Percentiles rank a stretch among this genome's conserved stretches.
These are phyloP conservation scores for Channa argus DNA, from an alignment of 2,113 vertebrate species.

Conservation along the genomic window DNA sequence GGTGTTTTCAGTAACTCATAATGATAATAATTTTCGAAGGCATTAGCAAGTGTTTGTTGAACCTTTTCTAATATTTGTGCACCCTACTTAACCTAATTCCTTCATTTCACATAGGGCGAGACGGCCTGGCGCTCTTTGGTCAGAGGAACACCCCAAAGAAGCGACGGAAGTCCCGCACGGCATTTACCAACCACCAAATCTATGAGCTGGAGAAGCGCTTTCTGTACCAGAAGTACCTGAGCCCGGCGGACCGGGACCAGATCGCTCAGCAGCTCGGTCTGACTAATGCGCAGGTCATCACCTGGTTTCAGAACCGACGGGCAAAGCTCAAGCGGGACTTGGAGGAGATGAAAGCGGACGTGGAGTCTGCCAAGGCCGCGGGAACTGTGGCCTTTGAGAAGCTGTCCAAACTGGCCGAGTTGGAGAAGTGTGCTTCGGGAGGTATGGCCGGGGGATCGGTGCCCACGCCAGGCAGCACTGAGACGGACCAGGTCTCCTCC, in stretches of 20 bases:
- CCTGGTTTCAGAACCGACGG: slow-evolving; percentile 94
- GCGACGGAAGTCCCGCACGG: slow-evolving; percentile 92
- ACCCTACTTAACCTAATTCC: slow-evolving; percentile 10
- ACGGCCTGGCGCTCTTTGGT: slow-evolving; percentile 90
- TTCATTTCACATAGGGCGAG: slow-evolving; percentile 82
- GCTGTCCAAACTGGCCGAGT: slow-evolving; percentile 89
- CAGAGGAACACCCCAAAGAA: slow-evolving; percentile 86
- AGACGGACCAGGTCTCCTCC: slow-evolving; percentile 63
- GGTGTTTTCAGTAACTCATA: too few relatives aligned
- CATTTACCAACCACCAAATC: slow-evolving; percentile 95
- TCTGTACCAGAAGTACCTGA: slow-evolving; percentile 92
- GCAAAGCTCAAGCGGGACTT: slow-evolving; percentile 92
- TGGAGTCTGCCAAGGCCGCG: slow-evolving; percentile 91
- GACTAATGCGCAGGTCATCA: slow-evolving; percentile 92
- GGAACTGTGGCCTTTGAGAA: slow-evolving; percentile 87
- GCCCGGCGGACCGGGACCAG: slow-evolving; percentile 92
- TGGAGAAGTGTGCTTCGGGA: slow-evolving; percentile 84
- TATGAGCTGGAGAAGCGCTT: slow-evolving; percentile 94
- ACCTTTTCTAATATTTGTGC: neutral
- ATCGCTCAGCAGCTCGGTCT: slow-evolving; percentile 92
- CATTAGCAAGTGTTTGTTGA: neutral
- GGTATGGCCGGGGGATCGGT: slow-evolving; percentile 58
- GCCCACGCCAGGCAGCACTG: slow-evolving; percentile 68
- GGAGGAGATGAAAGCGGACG: slow-evolving; percentile 94
- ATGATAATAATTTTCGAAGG: too few relatives aligned